Evolutionary conservation across 2,113 vertebrate genomes (phyloP), one percentile per base, ranked within the genome.

Genomic region (Podarcis cretensis): DNA sequence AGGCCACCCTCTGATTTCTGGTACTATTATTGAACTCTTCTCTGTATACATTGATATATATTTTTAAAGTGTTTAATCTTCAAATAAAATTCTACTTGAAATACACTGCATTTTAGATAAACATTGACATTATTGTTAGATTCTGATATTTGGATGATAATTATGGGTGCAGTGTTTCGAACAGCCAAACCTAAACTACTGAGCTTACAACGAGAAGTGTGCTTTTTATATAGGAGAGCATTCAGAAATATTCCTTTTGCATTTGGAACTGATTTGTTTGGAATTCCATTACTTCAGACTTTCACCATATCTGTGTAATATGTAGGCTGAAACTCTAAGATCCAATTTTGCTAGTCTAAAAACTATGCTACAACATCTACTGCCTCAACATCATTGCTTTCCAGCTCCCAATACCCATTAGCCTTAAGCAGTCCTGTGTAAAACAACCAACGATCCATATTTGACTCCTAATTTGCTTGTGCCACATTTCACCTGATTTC

Each of bases 401-500:
- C 57, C 12, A 3, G 16, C 73, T 32, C 30, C 16, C 83, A 73
- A 32, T 30, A 32, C 23, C 4, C 16, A 20, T 71, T 84, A n/a
- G 27, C 82, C 27, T 20, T 32, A 81, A 63, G 18, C 54, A 23
- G n/a, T 81, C 14, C 18, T 59, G 82, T 83, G 78, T 83, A 25
- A 12, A 6, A 23, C 10, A 85, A 25, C 2, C 30, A 8, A 27
- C 54, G 76, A 90, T 81, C 59, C 59, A 83, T 86, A 48, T 40
- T 75, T 9, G 30, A 78, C 27, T 66, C 18, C 35, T 23, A n/a
- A 66, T 54, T 23, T 89, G n/a, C 23, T 86, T 76, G 4, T 37
- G 68, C 21, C 78, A 30, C 32, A 82, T 89, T 90, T 37, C 59
- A 75, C 89, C 91, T 80, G 35, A 77, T n/a, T 59, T 81, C 6